Percentiles rank a stretch among this genome's conserved stretches.
Evolutionary conservation across 2,797 vertebrate species (phyloP).

Genomic region (Yasuhikotakia modesta): DNA sequence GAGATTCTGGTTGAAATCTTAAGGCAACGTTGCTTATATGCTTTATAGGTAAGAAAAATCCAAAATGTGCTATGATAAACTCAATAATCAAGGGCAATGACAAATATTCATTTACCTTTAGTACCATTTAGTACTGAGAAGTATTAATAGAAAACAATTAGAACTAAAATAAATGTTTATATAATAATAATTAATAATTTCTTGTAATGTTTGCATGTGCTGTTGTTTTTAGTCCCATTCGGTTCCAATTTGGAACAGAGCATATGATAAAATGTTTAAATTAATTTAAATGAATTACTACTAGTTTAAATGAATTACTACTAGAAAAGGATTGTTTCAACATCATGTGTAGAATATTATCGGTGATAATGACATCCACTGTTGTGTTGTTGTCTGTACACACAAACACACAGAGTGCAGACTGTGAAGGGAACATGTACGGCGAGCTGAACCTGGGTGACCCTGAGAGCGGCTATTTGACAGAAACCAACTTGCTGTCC

Average conservation of each 20-base stretch:
- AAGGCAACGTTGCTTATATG: not conserved
- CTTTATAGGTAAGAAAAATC: not conserved
- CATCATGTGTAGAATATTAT: not conserved
- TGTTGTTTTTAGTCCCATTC: too few relatives aligned
- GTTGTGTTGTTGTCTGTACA: not conserved
- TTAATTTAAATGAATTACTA: too few relatives aligned
- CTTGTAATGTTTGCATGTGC: too few relatives aligned
- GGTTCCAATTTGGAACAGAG: too few relatives aligned
- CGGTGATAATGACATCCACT: not conserved
- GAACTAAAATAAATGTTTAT: not conserved
- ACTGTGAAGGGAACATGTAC: conserved; percentile 61
- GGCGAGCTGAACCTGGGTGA: conserved; percentile 88
- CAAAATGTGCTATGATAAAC: not conserved
- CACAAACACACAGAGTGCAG: conserved; percentile 53
- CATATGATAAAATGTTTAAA: too few relatives aligned
- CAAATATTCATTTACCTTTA: too few relatives aligned
- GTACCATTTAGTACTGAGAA: too few relatives aligned
- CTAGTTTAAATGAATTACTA: not conserved
- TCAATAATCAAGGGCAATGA: not conserved
- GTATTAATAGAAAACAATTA: too few relatives aligned
- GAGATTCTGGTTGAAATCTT: not conserved
- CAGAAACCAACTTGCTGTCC: conserved; percentile 89
- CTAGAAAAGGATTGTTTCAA: not conserved
- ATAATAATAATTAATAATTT: too few relatives aligned
- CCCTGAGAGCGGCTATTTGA: conserved; percentile 89